Base-by-base conservation (phyloP, 2,888 invertebrate genomes). In the Apamea anceps region DNA sequence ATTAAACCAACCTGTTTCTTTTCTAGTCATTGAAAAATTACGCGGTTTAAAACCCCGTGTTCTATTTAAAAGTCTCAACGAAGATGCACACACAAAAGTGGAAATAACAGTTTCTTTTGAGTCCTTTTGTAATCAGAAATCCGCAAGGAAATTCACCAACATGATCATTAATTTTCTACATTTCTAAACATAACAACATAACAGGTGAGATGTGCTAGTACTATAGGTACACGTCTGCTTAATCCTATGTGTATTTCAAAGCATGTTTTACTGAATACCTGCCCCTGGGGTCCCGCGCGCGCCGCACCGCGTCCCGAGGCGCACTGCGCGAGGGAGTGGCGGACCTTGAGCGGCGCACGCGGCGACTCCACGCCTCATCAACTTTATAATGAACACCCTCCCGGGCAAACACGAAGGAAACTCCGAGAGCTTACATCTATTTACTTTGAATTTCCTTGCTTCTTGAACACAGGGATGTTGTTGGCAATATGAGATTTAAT, bases 321-420 rank as follows among this genome's bases (percentile, higher is more conserved):
- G 28, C 85, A 87, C 87, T 84, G 87, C 15, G 4, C 45, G 66
- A 60, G 48, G 37, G 62, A 57, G 4, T 37, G 66, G 54, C 57
- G 42, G 62, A 28, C 66, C 74, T 72, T 12, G 71, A 7, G 54
- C 51, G 12, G 25, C 66, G 28, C 42, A 13, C 63, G 18, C 79
- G 25, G n/a, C 81, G 37, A 0, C 70, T 25, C 15, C 62, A 13
- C 18, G 28, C 32, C 72, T 85, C 88, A 88, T 88, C 63, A 45
- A 85, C 85, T 85, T 85, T 85, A 75, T 87, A 85, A 88, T 88
- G 75, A 77, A n/a, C 63, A 66, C 37, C 54, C 67, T 57, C 67
- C 28, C 51, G 62, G 48, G 15, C 54, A 15, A 63, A 57, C 45
- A 28, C n/a, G n/a, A 37, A 54, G 13, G 28, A 57, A 54, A 72